These are phyloP conservation scores for Dugesia japonica DNA, from an alignment of 2,888 invertebrate genomes.

Conservation along the genomic window DNA sequence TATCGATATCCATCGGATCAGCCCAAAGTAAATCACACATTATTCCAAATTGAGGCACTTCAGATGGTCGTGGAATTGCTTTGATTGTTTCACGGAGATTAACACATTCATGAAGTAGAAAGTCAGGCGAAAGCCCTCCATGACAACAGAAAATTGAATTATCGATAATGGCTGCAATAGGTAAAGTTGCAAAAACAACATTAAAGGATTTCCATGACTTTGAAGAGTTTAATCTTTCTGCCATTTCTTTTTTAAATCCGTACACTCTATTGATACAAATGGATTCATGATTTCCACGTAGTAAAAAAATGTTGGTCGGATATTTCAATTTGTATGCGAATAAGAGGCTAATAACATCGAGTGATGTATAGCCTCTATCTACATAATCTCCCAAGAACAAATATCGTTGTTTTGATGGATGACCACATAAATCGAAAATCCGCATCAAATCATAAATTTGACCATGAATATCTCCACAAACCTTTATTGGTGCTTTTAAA, in stretches of 20 bases:
- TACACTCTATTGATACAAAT: slow-evolving; percentile 28
- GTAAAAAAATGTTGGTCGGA: slow-evolving; percentile 25
- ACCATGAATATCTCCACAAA: slow-evolving; percentile 34
- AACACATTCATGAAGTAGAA: neutral
- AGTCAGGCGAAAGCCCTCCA: slow-evolving; percentile 28
- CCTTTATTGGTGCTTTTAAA: slow-evolving; percentile 25
- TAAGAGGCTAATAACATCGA: slow-evolving; percentile 25
- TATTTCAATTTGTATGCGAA: slow-evolving; percentile 33
- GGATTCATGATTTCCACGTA: slow-evolving; percentile 33
- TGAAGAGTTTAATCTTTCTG: slow-evolving; percentile 23
- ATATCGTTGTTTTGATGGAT: slow-evolving; percentile 28
- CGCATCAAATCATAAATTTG: slow-evolving; percentile 32
- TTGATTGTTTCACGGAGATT: neutral
- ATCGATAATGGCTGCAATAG: slow-evolving; percentile 29
- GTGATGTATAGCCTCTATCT: slow-evolving; percentile 21
- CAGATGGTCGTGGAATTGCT: slow-evolving; percentile 21
- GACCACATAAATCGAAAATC: slow-evolving; percentile 25
- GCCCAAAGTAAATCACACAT: slow-evolving; percentile 32
- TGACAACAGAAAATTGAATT: slow-evolving; percentile 32
- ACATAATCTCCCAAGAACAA: slow-evolving; percentile 31
- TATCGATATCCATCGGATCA: slow-evolving; percentile 32
- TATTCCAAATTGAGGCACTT: slow-evolving; percentile 26
- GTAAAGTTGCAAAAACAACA: slow-evolving; percentile 29
- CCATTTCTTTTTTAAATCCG: slow-evolving; percentile 31
- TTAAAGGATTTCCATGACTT: slow-evolving; percentile 29